A percentile compares a stretch with the other conserved stretches of the same genome.
These are phyloP conservation scores for Thermophis baileyi DNA, from an alignment of 2,113 vertebrate genomes.

Conservation along the genomic window DNA sequence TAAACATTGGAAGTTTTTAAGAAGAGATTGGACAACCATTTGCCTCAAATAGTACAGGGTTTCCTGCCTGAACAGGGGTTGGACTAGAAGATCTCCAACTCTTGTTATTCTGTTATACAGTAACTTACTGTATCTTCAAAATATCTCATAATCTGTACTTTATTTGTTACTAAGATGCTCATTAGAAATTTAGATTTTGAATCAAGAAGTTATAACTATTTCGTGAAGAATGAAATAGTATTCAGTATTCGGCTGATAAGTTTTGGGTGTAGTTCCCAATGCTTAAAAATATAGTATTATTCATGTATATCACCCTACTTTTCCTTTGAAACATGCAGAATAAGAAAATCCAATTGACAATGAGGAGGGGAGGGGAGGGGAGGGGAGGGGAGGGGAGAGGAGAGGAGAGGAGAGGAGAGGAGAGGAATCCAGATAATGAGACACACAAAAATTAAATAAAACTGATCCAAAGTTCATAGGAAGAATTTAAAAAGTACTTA, in stretches of 20 bases:
- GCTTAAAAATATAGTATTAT: not conserved
- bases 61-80: not conserved
- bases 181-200: not conserved
- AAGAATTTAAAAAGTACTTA: constrained; percentile 60
- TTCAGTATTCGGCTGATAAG: not conserved
- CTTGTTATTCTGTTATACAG: not conserved
- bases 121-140: not conserved
- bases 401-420: too few species aligned
- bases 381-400: too few species aligned
- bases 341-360: not conserved
- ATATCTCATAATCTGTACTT: not conserved
- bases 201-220: not conserved
- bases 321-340: not conserved
- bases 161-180: not conserved
- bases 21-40: too few species aligned
- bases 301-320: not conserved
- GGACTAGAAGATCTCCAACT: not conserved
- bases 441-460: not conserved
- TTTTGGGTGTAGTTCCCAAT: not conserved
- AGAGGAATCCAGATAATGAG: too few species aligned
- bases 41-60: not conserved
- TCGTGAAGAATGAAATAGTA: not conserved
- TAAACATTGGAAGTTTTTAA: too few species aligned
- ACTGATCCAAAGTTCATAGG: not conserved
- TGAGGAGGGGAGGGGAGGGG: too few species aligned